Evolutionary conservation across 2,113 vertebrate species (phyloP).

Genomic region (Perca fluviatilis): DNA sequence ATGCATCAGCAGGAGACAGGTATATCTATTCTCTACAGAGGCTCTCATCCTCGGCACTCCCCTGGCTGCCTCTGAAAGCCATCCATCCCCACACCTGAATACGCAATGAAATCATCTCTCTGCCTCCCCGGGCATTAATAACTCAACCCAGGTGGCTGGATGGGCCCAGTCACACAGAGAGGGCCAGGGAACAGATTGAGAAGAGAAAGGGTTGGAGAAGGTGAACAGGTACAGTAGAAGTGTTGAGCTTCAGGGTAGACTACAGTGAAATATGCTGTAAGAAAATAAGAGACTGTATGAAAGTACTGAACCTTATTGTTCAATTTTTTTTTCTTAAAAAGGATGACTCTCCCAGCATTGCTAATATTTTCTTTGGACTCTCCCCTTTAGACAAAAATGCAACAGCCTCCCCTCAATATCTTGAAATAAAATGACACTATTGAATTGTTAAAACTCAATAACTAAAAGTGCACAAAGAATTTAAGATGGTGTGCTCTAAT

Average conservation of each 20-base stretch:
- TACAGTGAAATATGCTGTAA: constrained; percentile 34
- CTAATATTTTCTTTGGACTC: background rate
- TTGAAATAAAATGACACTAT: background rate
- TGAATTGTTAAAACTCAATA: background rate
- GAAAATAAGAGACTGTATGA: constrained; percentile 7
- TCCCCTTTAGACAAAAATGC: background rate
- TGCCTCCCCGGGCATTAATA: constrained; percentile 80
- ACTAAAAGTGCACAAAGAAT: background rate
- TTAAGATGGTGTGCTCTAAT: background rate
- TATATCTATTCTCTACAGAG: constrained; percentile 83
- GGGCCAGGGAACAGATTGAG: constrained; percentile 62
- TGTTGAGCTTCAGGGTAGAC: constrained; percentile 28
- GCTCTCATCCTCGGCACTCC: constrained; percentile 77
- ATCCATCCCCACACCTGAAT: constrained; percentile 83
- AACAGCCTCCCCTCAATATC: background rate
- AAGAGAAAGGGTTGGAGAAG: constrained; percentile 52
- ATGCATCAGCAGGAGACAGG: constrained; percentile 81
- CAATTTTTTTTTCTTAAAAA: background rate
- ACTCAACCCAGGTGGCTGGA: constrained; percentile 76
- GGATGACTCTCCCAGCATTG: background rate
- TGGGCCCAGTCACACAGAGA: constrained; percentile 56
- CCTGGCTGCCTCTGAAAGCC: constrained; percentile 74
- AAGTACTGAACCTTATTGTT: constrained; percentile 27
- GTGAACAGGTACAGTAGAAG: constrained; percentile 44
- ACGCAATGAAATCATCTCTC: constrained; percentile 83